Evolutionary conservation across 2,113 vertebrate species (phyloP).

Genomic region (Chloropsis cyanopogon): DNA sequence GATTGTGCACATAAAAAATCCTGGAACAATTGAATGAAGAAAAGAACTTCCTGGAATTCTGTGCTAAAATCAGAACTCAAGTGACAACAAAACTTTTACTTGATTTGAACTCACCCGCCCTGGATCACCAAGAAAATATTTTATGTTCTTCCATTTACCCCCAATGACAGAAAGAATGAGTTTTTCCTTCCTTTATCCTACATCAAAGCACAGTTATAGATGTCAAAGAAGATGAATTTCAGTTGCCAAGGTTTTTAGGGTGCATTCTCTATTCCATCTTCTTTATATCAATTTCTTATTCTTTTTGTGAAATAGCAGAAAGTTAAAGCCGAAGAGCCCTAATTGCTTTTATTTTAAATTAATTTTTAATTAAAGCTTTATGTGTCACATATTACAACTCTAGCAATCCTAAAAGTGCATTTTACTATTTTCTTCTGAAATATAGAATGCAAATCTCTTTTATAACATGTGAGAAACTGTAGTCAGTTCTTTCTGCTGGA

Average conservation of each 20-base stretch:
- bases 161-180: conserved; percentile 11
- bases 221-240: conserved; percentile 55
- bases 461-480: not conserved
- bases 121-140: conserved; percentile 35
- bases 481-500: not conserved
- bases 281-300: not conserved
- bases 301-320: not conserved
- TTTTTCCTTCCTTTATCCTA: conserved; percentile 33
- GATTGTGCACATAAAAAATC: conserved; percentile 14
- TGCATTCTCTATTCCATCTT: not conserved
- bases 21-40: not conserved
- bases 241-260: not conserved
- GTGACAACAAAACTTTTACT: conserved; percentile 7
- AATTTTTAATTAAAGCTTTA: not conserved
- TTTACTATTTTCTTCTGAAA: not conserved
- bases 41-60: conserved; percentile 30
- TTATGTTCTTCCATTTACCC: not conserved
- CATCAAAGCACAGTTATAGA: not conserved
- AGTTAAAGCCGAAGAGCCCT: not conserved
- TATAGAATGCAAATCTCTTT: not conserved
- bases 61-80: conserved; percentile 10
- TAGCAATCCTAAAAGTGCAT: not conserved
- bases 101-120: not conserved
- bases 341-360: not conserved
- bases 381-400: not conserved